These are phyloP conservation scores for Paratrypauchen microcephalus DNA, from an alignment of 2,797 vertebrate species.

Conservation along the genomic window DNA sequence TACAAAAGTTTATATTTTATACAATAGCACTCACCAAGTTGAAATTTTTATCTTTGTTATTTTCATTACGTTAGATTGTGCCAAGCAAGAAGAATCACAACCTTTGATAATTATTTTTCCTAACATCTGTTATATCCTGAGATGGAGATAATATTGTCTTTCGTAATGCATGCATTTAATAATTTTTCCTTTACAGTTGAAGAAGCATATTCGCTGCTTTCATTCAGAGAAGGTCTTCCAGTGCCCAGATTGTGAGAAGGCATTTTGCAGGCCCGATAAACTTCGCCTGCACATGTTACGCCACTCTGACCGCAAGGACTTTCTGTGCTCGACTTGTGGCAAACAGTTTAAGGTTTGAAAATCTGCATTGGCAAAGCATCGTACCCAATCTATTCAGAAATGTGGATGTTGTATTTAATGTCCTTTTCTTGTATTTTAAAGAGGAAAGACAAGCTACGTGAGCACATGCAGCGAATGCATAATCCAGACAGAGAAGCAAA, in stretches of 20 bases:
- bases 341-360: constrained; percentile 94
- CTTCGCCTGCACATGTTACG: constrained; percentile 95
- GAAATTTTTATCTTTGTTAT: not conserved
- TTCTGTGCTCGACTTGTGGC: constrained; percentile 96
- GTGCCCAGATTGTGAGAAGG: constrained; percentile 94
- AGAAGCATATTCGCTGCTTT: constrained; percentile 97
- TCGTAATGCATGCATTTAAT: not conserved
- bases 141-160: not conserved
- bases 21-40: not conserved
- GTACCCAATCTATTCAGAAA: accelerated
- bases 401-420: not conserved
- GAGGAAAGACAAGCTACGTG: constrained; percentile 97
- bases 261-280: constrained; percentile 96
- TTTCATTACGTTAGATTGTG: not conserved
- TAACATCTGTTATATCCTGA: not conserved
- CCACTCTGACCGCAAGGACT: constrained; percentile 97
- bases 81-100: not conserved
- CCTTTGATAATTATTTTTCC: not conserved
- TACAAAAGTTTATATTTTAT: not conserved
- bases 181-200: constrained; percentile 79
- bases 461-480: constrained; percentile 99
- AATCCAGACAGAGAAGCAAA: constrained; percentile 96
- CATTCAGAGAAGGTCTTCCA: constrained; percentile 98
- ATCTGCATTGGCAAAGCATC: not conserved
- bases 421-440: constrained; percentile 46